Evolutionary conservation across 2,888 invertebrate genomes (phyloP).

Genomic region (Diarsia mendica): DNA sequence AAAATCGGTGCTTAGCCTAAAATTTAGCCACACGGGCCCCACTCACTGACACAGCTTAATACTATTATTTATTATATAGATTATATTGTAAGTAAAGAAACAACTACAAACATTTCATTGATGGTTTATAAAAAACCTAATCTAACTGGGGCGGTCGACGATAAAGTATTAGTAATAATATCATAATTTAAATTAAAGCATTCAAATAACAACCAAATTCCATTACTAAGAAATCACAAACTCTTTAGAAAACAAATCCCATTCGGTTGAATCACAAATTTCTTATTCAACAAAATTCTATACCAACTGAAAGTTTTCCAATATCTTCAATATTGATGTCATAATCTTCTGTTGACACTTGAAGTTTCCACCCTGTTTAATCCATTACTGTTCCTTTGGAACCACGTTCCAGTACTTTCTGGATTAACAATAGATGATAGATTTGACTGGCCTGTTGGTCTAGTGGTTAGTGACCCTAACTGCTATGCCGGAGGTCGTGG

Average conservation of each 20-base stretch:
- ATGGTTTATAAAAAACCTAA: no score
- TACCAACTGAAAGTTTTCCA: constrained; percentile 22
- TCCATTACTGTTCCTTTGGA: constrained; percentile 1
- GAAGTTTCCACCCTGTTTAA: constrained; percentile 11
- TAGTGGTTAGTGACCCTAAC: no score
- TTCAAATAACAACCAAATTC: neutral
- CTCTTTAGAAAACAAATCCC: neutral
- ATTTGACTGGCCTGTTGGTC: no score
- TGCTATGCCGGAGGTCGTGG: no score
- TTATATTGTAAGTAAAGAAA: no score
- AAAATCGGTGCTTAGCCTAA: no score
- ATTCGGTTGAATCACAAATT: constrained; percentile 5
- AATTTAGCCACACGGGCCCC: no score
- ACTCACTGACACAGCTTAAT: no score
- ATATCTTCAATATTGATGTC: constrained; percentile 5
- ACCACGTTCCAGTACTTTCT: constrained; percentile 5
- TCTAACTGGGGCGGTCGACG: no score
- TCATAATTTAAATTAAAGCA: neutral
- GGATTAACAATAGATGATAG: neutral
- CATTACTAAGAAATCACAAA: neutral
- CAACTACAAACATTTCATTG: no score
- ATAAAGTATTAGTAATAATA: neutral
- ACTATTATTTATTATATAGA: no score
- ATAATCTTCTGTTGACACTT: neutral
- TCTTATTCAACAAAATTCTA: constrained; percentile 10